These are phyloP conservation scores for Calonectris borealis DNA, from an alignment of 2,113 vertebrate species.

Conservation along the genomic window DNA sequence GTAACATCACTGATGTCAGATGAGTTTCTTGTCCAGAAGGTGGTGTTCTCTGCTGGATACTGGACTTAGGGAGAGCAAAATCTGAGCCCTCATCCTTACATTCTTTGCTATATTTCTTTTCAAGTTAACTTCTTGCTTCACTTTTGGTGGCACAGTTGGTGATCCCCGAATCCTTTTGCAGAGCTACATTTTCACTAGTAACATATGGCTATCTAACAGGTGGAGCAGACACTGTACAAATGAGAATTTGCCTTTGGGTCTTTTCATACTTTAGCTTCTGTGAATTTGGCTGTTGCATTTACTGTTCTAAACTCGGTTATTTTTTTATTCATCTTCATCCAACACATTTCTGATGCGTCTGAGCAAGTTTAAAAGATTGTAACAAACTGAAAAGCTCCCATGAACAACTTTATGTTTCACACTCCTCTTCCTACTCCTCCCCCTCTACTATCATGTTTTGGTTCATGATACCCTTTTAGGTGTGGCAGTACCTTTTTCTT, in stretches of 20 bases:
- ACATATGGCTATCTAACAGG: constrained; percentile 53
- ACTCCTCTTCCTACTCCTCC: background rate
- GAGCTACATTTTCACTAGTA: constrained; percentile 21
- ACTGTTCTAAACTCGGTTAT: background rate
- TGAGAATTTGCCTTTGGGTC: constrained; percentile 56
- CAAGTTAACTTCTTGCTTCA: background rate
- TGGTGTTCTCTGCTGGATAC: background rate
- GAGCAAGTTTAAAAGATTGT: background rate
- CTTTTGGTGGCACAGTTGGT: background rate
- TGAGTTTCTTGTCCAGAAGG: background rate
- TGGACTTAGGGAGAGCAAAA: background rate
- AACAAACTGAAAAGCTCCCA: background rate
- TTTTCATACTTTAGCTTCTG: constrained; percentile 33
- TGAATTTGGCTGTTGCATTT: constrained; percentile 42
- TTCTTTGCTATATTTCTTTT: background rate
- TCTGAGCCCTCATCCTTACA: background rate
- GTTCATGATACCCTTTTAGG: background rate
- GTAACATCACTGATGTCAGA: background rate
- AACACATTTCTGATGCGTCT: background rate
- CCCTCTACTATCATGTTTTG: background rate
- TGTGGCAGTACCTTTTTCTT: background rate
- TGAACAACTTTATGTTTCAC: background rate
- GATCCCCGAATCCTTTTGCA: background rate
- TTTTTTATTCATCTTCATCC: background rate
- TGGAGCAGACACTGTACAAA: constrained; percentile 23